Percentiles rank a stretch among this genome's conserved stretches.
Evolutionary conservation across 2,797 vertebrate genomes (phyloP).

Genomic region (Liparis tanakae): DNA sequence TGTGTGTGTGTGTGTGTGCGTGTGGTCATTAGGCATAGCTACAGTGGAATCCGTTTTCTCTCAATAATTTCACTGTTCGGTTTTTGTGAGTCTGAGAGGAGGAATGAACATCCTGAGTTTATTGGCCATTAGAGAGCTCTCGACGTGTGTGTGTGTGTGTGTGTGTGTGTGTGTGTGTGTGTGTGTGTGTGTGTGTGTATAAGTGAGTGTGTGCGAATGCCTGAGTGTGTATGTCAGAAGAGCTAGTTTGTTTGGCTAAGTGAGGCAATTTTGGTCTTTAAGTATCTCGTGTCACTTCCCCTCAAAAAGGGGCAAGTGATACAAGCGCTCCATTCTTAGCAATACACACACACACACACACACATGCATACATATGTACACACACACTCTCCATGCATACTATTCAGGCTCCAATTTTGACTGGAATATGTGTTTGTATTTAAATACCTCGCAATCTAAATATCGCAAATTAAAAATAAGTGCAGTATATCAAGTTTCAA

Average conservation of each 20-base stretch:
- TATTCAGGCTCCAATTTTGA: constrained; percentile 8
- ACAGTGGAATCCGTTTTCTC: constrained; percentile 76
- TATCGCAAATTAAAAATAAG: not conserved
- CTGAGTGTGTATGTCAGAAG: constrained; percentile 45
- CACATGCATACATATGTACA: not conserved
- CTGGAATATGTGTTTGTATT: constrained; percentile 37
- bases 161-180: constrained; percentile 36
- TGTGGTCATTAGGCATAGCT: constrained; percentile 73
- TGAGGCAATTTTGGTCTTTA: constrained; percentile 82
- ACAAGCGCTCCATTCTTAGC: constrained; percentile 66
- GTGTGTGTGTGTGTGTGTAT: constrained; percentile 12
- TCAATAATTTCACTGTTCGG: constrained; percentile 76
- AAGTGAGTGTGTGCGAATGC: constrained; percentile 1
- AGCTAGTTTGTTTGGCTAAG: constrained; percentile 81
- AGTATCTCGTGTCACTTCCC: constrained; percentile 82
- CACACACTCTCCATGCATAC: constrained; percentile 12
- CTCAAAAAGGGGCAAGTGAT: constrained; percentile 73
- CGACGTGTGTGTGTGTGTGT: constrained; percentile 24
- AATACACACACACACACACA: constrained; percentile 20
- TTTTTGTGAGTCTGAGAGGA: constrained; percentile 78
- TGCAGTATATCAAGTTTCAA: not conserved
- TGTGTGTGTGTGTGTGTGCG: constrained; percentile 44
- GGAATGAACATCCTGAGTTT: constrained; percentile 82
- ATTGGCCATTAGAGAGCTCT: constrained; percentile 81
- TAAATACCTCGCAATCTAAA: constrained; percentile 22